phyloP scores from a whole-genome alignment of 2,888 invertebrate genomes.

The Falcaria lacertinaria region DNA sequence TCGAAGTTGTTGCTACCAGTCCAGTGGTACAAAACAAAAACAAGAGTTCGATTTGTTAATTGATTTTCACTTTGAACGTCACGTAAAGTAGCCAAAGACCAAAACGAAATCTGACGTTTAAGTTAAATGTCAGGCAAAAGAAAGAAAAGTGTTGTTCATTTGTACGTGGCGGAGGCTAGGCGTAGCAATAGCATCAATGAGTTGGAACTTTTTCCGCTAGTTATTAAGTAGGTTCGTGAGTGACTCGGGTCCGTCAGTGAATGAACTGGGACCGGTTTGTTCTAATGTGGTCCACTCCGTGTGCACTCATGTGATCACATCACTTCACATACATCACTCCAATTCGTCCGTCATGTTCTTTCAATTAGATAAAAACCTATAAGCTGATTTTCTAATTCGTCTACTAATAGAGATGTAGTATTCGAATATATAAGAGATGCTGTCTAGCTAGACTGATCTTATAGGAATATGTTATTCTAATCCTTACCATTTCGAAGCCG shows the following conservation, averaged over 20 bases:
- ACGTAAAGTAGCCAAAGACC: neutral
- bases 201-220: conserved; percentile 16
- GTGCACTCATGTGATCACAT: conserved; percentile 15
- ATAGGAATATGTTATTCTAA: neutral
- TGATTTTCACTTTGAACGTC: neutral
- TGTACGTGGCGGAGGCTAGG: neutral
- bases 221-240: conserved; percentile 24
- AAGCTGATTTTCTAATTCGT: neutral
- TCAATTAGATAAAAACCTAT: neutral
- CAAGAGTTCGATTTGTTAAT: neutral
- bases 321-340: neutral
- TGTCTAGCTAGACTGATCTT: no score
- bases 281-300: conserved; percentile 30
- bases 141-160: neutral
- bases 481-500: conserved; percentile 6
- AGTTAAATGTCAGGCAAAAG: neutral
- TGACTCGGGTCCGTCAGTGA: conserved; percentile 31
- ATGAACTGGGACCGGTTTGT: conserved; percentile 42
- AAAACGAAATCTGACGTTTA: neutral
- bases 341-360: neutral
- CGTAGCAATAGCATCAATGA: conserved; percentile 10
- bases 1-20: no score
- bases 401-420: no score
- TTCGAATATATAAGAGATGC: no score
- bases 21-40: neutral